Base-by-base conservation (phyloP, 2,888 invertebrate species). In the Allacma fusca region DNA sequence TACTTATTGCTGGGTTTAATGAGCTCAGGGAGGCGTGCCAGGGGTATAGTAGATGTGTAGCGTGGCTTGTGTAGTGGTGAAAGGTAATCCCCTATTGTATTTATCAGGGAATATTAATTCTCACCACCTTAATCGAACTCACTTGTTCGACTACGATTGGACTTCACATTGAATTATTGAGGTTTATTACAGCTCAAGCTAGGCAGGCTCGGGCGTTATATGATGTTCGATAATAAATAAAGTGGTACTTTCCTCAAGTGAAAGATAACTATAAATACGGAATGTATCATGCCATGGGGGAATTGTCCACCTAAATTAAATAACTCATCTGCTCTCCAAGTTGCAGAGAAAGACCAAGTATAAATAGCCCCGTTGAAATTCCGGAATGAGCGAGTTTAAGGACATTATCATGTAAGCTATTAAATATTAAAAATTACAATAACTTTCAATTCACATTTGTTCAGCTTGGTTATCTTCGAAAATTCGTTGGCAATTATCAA, bases 41-140 rank as follows among this genome's bases (percentile, higher is more conserved):
- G 5, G 2, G 50, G 5, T 4, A 34, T 34, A 34, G 34, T 34
- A 34, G 9, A 34, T 7, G 34, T 9, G 34, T 34, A 34, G 9
- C 9, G 34, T 34, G n/a, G n/a, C n/a, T 34, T 34, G 34, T 34
- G 4, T 34, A 9, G 9, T 16, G 50, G 50, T 50, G 50, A 50
- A 50, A 50, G 16, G 50, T n/a, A 50, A n/a, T 1, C 2, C 2
- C 9, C 16, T 50, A 50, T 50, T n/a, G 4, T 16, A 13, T 9
- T 50, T 19, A 19, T 19, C n/a, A 50, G 16, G 19, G 16, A n/a
- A 19, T 50, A 50, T 50, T 50, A 50, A 50, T 50, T 50, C 50
- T 50, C 50, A 50, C 50, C 50, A 13, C 50, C 50, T 50, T 50
- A 50, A 50, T 50, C 50, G 50, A 50, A 50, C 50, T 50, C 50